Conservation (phyloP, 2,797 vertebrate genomes). For the Myiotriccus ornatus region DNA sequence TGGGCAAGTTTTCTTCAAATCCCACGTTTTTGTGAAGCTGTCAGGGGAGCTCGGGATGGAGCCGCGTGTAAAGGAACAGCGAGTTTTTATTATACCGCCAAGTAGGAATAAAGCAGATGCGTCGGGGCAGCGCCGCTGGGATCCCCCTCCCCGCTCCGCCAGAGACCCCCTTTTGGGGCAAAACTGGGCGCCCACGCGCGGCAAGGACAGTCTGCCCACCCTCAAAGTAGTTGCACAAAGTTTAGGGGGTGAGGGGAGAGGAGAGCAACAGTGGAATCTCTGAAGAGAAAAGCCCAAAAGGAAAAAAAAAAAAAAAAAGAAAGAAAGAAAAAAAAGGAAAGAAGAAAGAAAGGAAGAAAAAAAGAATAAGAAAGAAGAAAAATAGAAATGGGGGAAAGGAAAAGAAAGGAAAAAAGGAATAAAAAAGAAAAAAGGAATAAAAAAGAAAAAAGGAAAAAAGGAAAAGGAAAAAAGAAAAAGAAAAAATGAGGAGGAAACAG, state of each 20-base stretch:
- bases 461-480: accelerated
- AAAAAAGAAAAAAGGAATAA: too few species aligned
- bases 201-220: not conserved
- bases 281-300: not conserved
- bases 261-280: accelerated
- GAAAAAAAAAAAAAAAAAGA: not conserved
- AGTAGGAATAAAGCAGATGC: conserved; percentile 48
- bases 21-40: not conserved
- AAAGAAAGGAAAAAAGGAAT: too few species aligned
- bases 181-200: not conserved
- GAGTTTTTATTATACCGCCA: not conserved
- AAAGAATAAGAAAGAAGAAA: not conserved
- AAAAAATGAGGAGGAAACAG: too few species aligned
- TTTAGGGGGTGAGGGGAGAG: accelerated
- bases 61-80: not conserved
- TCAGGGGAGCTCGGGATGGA: not conserved
- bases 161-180: not conserved
- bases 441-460: accelerated
- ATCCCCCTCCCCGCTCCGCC: accelerated
- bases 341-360: not conserved
- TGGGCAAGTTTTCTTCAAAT: not conserved
- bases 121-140: not conserved
- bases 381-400: too few species aligned
- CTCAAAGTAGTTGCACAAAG: accelerated
- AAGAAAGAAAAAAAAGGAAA: accelerated